These are phyloP conservation scores for Sternotherus odoratus DNA, from an alignment of 2,797 vertebrate genomes.

Conservation along the genomic window DNA sequence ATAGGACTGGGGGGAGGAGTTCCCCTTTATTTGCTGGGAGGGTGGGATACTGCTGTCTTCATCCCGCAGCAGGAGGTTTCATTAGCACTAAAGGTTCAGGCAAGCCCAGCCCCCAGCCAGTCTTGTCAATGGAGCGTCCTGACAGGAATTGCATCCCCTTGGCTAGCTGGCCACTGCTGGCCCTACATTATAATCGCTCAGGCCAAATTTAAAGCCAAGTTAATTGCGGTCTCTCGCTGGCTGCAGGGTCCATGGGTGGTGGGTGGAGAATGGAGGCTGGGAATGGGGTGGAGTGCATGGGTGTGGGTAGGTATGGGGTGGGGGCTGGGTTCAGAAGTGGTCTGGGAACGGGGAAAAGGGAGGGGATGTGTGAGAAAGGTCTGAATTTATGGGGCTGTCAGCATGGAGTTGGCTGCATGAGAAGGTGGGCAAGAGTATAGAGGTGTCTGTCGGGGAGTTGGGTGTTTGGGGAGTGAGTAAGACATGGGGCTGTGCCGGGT, in stretches of 20 bases:
- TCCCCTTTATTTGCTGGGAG: not conserved
- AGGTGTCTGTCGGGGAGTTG: not conserved
- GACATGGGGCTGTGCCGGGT: not conserved
- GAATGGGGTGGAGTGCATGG: not conserved
- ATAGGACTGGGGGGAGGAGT: not conserved
- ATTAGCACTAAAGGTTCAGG: accelerated
- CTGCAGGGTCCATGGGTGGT: not conserved
- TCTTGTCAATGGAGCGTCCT: not conserved
- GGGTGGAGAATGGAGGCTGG: not conserved
- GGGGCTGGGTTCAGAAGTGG: not conserved
- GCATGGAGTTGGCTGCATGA: not conserved
- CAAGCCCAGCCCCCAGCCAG: not conserved
- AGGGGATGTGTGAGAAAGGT: not conserved
- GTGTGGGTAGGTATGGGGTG: not conserved
- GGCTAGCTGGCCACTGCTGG: not conserved
- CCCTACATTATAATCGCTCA: not conserved
- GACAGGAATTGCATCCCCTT: not conserved
- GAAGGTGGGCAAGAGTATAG: not conserved
- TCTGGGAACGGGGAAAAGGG: not conserved
- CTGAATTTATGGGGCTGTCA: not conserved
- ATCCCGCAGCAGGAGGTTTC: not conserved
- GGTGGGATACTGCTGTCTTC: not conserved
- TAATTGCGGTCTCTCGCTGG: not conserved
- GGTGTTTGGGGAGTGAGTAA: not conserved
- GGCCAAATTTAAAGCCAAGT: not conserved